Base-by-base conservation (phyloP, 30 jellyfish, hydroid and myxozoan species). In the Cassiopea xamachana region DNA sequence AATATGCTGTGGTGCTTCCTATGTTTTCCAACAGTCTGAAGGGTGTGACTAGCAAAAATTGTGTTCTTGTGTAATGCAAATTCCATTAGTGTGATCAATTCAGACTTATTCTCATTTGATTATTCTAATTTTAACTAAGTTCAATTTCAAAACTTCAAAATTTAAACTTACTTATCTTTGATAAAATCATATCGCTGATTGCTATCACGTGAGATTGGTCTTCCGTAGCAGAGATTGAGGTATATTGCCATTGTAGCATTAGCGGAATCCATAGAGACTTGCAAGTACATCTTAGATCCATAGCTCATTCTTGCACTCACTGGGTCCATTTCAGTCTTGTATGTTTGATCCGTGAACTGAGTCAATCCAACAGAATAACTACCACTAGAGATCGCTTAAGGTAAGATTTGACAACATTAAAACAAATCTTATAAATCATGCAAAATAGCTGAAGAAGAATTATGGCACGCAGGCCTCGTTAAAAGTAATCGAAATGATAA, bases 191-290 rank as follows among this genome's bases (percentile, higher is more conserved):
- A 93, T 80, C 91, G 55, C 79, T 93, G 95, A 67, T 75, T 77
- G 74, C 73, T 72, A 51, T 89, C 79, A 1, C 71, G 51, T 6
- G 97, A 69, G 55, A 85, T 15, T 1, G 98, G 98, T 45, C 68
- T 62, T 1, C 97, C 98, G 60, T 87, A 93, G 68, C 98, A 93
- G 44, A 75, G 67, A 4, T 93, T 97, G 85, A 93, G 88, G 48
- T 82, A 84, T 44, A 93, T 61, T 3, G 90, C 95, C 39, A 93
- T 48, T 6, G 93, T 67, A 46, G 86, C 75, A 49, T 93, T 79
- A 46, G 98, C 80, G 5, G 87, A 16, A 1, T 78, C 92, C 85
- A 93, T 89, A 1, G 87, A 84, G 12, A 93, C 98, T 73, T 93
- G 98, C 68, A 93, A 89, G 87, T 43, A 93, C 95, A 93, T 90